Evolutionary conservation across 1,140 invertebrate genomes (phyloP), one percentile per base, ranked within the genome.

Genomic region (Cherax destructor): DNA sequence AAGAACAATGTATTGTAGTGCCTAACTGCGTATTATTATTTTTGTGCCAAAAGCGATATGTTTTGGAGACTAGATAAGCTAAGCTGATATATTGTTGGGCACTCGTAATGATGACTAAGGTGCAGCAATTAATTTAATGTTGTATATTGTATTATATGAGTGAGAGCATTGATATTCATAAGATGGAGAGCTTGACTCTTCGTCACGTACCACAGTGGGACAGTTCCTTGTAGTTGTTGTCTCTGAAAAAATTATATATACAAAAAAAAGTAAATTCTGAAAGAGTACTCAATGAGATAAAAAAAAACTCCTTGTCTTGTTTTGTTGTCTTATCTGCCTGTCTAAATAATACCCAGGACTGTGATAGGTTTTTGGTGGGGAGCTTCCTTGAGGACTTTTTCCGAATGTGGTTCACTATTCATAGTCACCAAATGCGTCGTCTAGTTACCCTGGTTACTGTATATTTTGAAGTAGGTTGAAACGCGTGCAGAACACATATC

Each of bases 11-110:
- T 85, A 49, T 91, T 80, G 89, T 91, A 91, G 89, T 91, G 89
- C 89, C 89, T 91, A 91, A 91, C 80, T 69, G 69, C 83, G 83
- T 91, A 91, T 91, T 91, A 78, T 91, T 91, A 86, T 91, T 84
- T 84, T 91, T 84, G 89, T 91, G 89, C 89, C 89, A 91, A 91
- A 91, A 74, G 83, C 89, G 41, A 80, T 52, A 65, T 78, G 56
- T 59, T 49, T 91, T 78, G 59, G 85, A 69, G 49, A 74, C 61
- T 77, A 47, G 18, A 61, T 24, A 84, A 84, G 50, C 18, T 18
- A 11, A 41, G 81, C 49, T 56, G 30, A 50, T 65, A 47, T 24
- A 59, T 41, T 47, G 30, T 76, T 78, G 24, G 21, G 56, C 74
- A 47, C 9, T 41, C 24, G 30, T 59, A 74, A 11, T 47, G 76